A percentile compares a stretch with the other conserved stretches of the same genome.
phyloP scores from a whole-genome alignment of 2,113 vertebrate species.

The Muscicapa adusta region DNA sequence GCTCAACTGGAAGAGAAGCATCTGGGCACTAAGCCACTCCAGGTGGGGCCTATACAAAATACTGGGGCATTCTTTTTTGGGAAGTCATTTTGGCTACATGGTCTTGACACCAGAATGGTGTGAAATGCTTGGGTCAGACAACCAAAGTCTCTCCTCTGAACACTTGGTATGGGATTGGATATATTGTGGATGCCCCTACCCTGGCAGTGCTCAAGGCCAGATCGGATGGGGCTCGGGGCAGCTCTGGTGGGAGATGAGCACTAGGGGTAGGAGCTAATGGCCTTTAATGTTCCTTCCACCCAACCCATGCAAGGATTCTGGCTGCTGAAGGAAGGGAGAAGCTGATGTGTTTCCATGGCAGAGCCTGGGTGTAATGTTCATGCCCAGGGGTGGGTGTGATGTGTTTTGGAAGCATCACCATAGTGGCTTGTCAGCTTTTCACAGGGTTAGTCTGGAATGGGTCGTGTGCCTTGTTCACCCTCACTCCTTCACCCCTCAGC shows the following conservation, averaged over 20 bases:
- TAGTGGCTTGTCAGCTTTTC: background rate
- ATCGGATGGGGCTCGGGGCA: background rate
- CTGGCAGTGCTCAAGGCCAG: background rate
- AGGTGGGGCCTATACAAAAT: background rate
- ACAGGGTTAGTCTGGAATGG: background rate
- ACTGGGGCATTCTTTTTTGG: background rate
- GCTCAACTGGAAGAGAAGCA: background rate
- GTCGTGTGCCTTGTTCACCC: background rate
- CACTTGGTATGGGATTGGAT: background rate
- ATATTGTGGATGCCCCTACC: background rate
- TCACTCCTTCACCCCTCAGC: constrained; percentile 38
- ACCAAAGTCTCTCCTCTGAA: background rate
- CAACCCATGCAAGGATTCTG: background rate
- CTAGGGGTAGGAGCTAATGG: background rate
- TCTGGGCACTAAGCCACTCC: background rate
- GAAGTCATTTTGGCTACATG: background rate
- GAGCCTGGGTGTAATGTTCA: background rate
- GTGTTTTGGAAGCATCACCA: background rate
- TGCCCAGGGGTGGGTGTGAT: background rate
- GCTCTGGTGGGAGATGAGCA: background rate
- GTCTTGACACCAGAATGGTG: background rate
- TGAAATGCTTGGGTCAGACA: background rate
- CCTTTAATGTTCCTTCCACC: background rate
- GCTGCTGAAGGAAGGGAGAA: background rate
- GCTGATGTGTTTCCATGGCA: background rate